phyloP scores from a whole-genome alignment of 1,140 invertebrate genomes.

The Musca vetustissima region DNA sequence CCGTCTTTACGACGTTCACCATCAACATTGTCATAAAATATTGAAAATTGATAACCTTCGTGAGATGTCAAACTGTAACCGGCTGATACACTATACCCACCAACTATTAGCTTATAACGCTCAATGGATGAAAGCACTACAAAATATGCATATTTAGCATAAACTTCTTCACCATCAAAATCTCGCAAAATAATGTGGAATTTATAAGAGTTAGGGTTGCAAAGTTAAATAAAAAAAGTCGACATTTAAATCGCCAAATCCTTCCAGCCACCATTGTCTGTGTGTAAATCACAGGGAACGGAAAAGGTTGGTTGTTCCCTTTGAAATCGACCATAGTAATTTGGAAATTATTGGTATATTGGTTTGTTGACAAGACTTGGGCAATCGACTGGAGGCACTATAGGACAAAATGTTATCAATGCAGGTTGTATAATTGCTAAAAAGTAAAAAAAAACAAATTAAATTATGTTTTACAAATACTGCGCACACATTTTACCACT shows the following conservation, averaged over 20 bases:
- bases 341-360: too few species aligned
- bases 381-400: too few species aligned
- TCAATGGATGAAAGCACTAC: slow-evolving; percentile 63
- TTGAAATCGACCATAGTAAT: too few species aligned
- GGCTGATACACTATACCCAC: slow-evolving; percentile 64
- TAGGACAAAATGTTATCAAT: too few species aligned
- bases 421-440: too few species aligned
- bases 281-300: too few species aligned
- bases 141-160: slow-evolving; percentile 65
- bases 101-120: slow-evolving; percentile 64
- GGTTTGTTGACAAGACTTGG: too few species aligned
- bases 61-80: slow-evolving; percentile 68
- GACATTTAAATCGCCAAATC: slow-evolving; percentile 64
- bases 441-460: too few species aligned
- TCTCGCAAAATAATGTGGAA: slow-evolving; percentile 65
- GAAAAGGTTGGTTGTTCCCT: too few species aligned
- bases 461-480: too few species aligned
- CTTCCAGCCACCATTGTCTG: slow-evolving; percentile 57
- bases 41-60: slow-evolving; percentile 68
- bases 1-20: slow-evolving; percentile 62
- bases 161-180: slow-evolving; percentile 57
- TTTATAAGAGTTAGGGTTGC: too few species aligned
- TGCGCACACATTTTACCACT: too few species aligned
- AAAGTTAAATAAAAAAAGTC: slow-evolving; percentile 66
- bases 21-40: slow-evolving; percentile 67